phyloP scores from a whole-genome alignment of 2,113 vertebrate genomes.

The Pterocles gutturalis region DNA sequence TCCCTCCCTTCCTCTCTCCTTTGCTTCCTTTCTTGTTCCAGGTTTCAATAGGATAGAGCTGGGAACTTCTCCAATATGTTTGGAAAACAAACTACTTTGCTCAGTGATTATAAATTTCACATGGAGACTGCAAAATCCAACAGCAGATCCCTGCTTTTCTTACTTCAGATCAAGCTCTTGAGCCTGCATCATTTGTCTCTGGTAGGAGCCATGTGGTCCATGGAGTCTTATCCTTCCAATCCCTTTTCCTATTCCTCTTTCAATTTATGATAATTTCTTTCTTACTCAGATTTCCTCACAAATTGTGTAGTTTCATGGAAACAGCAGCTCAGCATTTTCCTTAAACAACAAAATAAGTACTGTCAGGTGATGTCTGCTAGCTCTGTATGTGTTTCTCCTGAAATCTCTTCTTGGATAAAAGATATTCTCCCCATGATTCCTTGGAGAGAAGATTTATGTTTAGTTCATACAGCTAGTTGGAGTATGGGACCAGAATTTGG shows the following conservation, averaged over 20 bases:
- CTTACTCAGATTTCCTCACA: neutral
- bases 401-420: neutral
- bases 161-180: neutral
- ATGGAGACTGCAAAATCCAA: accelerated
- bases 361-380: neutral
- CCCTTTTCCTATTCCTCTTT: neutral
- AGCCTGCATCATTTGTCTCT: neutral
- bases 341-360: neutral
- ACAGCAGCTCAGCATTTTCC: neutral
- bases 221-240: neutral
- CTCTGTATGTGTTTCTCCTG: neutral
- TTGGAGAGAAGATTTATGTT: neutral
- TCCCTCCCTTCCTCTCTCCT: neutral
- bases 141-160: neutral
- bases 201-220: neutral
- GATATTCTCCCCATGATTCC: neutral
- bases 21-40: neutral
- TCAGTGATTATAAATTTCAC: neutral
- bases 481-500: neutral
- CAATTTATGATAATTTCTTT: neutral
- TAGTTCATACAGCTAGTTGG: neutral
- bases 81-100: neutral
- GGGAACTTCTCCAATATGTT: neutral
- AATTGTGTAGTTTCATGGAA: neutral
- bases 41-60: neutral